phyloP scores from a whole-genome alignment of 1,140 invertebrate genomes.

The Nasonia vitripennis region DNA sequence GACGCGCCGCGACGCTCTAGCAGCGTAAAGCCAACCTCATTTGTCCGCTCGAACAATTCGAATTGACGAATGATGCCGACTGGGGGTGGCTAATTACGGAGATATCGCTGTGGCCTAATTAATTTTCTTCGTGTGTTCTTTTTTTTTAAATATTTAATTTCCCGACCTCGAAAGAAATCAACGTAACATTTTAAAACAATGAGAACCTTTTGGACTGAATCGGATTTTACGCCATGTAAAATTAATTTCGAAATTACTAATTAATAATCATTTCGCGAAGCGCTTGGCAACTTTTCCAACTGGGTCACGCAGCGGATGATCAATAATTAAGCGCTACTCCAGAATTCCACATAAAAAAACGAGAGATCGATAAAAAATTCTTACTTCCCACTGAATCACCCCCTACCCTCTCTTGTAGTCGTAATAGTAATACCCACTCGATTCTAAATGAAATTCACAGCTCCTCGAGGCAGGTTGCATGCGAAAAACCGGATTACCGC shows the following conservation, averaged over 20 bases:
- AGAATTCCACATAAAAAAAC: too few relatives aligned
- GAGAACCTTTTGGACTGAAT: too few relatives aligned
- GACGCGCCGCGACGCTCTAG: neutral
- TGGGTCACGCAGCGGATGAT: too few relatives aligned
- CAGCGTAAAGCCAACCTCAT: constrained; percentile 45
- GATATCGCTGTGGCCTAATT: neutral
- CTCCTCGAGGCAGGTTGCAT: neutral
- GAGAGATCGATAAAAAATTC: too few relatives aligned
- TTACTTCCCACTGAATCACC: neutral
- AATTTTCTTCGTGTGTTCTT: neutral
- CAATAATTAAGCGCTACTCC: too few relatives aligned
- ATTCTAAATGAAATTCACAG: neutral
- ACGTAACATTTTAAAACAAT: too few relatives aligned
- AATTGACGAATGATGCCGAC: constrained; percentile 18
- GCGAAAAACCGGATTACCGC: neutral
- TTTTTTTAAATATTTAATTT: neutral
- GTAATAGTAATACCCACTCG: too few relatives aligned
- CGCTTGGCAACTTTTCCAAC: too few relatives aligned
- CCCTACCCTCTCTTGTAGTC: too few relatives aligned
- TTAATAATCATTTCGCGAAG: too few relatives aligned
- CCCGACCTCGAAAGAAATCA: neutral
- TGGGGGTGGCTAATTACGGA: constrained; percentile 7
- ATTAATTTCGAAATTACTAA: too few relatives aligned
- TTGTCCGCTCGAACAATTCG: constrained; percentile 41
- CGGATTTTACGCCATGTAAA: too few relatives aligned